Evolutionary conservation across 64 coral and sea anemone species (phyloP).

Genomic region (Orbicella faveolata): DNA sequence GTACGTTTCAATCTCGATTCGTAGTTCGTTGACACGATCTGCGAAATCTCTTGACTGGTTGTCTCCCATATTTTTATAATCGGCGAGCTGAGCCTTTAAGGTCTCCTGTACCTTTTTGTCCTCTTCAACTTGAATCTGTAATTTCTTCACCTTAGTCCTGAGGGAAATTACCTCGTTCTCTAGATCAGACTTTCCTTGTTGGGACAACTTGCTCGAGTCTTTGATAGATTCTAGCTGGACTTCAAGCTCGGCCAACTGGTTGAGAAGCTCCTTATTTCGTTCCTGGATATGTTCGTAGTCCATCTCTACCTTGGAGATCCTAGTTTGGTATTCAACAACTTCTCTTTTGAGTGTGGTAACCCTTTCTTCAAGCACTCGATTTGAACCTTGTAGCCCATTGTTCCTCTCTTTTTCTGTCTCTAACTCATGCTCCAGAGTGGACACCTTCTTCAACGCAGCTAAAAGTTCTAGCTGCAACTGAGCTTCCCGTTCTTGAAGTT

Average conservation of each 20-base stretch:
- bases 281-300: conserved; percentile 64
- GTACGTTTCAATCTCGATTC: conserved; percentile 81
- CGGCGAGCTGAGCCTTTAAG: conserved; percentile 71
- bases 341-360: conserved; percentile 64
- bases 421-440: conserved; percentile 83
- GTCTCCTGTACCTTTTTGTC: conserved; percentile 59
- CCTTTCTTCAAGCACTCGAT: conserved; percentile 52
- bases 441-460: conserved; percentile 88
- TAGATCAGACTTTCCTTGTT: conserved; percentile 75
- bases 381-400: conserved; percentile 46
- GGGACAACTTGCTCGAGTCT: conserved; percentile 45
- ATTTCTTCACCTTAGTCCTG: conserved; percentile 81
- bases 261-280: conserved; percentile 51
- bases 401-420: conserved; percentile 66
- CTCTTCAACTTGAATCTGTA: conserved; percentile 73
- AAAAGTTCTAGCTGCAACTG: conserved; percentile 88
- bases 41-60: conserved; percentile 80
- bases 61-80: conserved; percentile 77
- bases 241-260: conserved; percentile 55
- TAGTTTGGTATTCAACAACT: conserved; percentile 82
- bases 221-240: conserved; percentile 62
- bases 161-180: conserved; percentile 86
- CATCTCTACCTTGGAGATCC: conserved; percentile 70
- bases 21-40: conserved; percentile 60
- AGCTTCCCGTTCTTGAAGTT: conserved; percentile 70